phyloP scores from a whole-genome alignment of 2,113 vertebrate species.

The Archocentrus centrarchus region DNA sequence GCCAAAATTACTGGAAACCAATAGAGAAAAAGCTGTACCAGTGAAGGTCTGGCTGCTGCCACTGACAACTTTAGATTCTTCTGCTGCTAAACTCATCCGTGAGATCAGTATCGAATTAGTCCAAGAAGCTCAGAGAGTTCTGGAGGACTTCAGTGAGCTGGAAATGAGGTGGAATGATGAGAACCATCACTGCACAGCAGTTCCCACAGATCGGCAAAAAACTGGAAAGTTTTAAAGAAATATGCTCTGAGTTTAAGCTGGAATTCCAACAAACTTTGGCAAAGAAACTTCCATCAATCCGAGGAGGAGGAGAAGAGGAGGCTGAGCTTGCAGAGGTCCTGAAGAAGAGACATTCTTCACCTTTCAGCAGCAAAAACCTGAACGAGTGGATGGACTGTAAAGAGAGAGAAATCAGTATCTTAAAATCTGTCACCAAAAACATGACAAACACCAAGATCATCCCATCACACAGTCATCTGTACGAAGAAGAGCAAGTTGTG shows the following conservation, averaged over 20 bases:
- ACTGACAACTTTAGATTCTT: slow-evolving; percentile 48
- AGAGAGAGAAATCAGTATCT: slow-evolving; percentile 24
- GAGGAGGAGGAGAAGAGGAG: slow-evolving; percentile 28
- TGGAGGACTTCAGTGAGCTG: slow-evolving; percentile 16
- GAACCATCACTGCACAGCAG: too few relatives aligned
- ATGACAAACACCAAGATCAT: slow-evolving; percentile 44
- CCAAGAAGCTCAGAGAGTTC: slow-evolving; percentile 19
- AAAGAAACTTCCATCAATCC: slow-evolving; percentile 27
- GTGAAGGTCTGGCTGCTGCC: slow-evolving; percentile 72
- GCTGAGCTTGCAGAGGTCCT: slow-evolving; percentile 28
- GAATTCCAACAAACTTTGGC: slow-evolving; percentile 9
- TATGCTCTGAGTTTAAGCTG: slow-evolving; percentile 12
- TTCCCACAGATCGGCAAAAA: too few relatives aligned
- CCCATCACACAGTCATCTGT: neutral
- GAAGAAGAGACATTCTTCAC: neutral
- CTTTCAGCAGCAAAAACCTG: slow-evolving; percentile 17
- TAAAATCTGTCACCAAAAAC: slow-evolving; percentile 22
- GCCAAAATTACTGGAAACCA: slow-evolving; percentile 36
- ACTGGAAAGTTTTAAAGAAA: slow-evolving; percentile 13
- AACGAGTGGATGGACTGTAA: slow-evolving; percentile 48
- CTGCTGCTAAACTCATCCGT: slow-evolving; percentile 36
- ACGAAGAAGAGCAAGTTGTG: slow-evolving; percentile 1
- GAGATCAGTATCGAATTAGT: slow-evolving; percentile 27
- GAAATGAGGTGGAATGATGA: slow-evolving; percentile 47
- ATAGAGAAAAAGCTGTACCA: slow-evolving; percentile 64